A percentile compares a stretch with the other conserved stretches of the same genome.
Conservation (phyloP, 1,140 invertebrate genomes). For the Cydia strobilella region DNA sequence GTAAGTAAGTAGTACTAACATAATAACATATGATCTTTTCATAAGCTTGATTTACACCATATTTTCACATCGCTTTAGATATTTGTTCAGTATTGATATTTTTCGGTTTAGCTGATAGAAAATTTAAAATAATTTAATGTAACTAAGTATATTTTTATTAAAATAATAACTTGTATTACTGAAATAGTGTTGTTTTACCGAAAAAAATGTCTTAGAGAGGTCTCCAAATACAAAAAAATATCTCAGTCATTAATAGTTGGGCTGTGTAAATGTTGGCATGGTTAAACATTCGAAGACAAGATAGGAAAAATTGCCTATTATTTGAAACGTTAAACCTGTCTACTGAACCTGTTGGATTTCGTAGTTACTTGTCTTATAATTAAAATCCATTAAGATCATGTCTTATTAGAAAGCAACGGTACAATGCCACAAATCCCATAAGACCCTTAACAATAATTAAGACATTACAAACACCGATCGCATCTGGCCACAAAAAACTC, state of each 20-base stretch:
- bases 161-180: background rate
- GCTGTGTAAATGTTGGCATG: too few species aligned
- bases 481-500: constrained; percentile 54
- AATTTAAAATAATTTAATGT: too few species aligned
- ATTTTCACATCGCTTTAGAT: too few species aligned
- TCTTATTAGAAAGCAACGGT: constrained; percentile 17
- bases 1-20: background rate
- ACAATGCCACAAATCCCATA: constrained; percentile 11
- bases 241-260: too few species aligned
- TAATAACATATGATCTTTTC: too few species aligned
- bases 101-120: too few species aligned
- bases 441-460: constrained; percentile 33
- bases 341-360: background rate
- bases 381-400: constrained; percentile 14
- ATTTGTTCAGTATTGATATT: too few species aligned
- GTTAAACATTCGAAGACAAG: too few species aligned
- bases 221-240: background rate
- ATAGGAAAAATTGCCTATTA: too few species aligned
- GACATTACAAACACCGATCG: constrained; percentile 32
- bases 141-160: too few species aligned
- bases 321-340: background rate
- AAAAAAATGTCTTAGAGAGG: background rate
- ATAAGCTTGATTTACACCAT: too few species aligned
- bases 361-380: background rate
- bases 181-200: background rate